Evolutionary conservation across 2,113 vertebrate genomes (phyloP).

Genomic region (Prinia subflava): DNA sequence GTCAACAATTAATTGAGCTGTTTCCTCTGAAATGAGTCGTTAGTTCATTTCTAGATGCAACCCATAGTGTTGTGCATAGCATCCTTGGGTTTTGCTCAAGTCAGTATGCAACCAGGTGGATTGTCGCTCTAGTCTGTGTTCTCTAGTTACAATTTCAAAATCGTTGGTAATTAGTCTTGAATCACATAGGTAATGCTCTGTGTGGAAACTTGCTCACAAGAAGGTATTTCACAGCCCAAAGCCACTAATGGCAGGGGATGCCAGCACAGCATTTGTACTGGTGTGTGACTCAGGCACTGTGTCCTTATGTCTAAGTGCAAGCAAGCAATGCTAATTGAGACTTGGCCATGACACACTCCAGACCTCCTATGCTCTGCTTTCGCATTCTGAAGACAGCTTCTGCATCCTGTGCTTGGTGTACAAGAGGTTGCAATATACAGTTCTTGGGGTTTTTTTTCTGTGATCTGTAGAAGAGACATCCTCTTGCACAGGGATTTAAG

Average conservation of each 20-base stretch:
- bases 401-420: slow-evolving; percentile 61
- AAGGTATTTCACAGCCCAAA: slow-evolving; percentile 4
- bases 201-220: neutral
- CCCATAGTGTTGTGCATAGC: neutral
- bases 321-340: slow-evolving; percentile 49
- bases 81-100: slow-evolving; percentile 21
- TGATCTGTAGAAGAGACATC: slow-evolving; percentile 14
- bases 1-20: neutral
- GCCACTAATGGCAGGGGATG: slow-evolving; percentile 25
- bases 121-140: neutral
- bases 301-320: slow-evolving; percentile 36
- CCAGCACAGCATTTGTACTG: slow-evolving; percentile 21
- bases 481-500: neutral
- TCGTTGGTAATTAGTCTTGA: neutral
- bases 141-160: slow-evolving; percentile 12
- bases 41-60: slow-evolving; percentile 39
- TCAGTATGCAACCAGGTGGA: neutral
- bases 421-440: neutral
- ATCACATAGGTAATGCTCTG: neutral
- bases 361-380: slow-evolving; percentile 63
- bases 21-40: slow-evolving; percentile 28
- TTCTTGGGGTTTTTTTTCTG: neutral
- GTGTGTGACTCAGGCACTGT: slow-evolving; percentile 74
- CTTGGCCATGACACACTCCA: slow-evolving; percentile 22
- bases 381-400: slow-evolving; percentile 62